Evolutionary conservation across 2,797 vertebrate genomes (phyloP), one percentile per base, ranked within the genome.

Genomic region (Cryptoprocta ferox): DNA sequence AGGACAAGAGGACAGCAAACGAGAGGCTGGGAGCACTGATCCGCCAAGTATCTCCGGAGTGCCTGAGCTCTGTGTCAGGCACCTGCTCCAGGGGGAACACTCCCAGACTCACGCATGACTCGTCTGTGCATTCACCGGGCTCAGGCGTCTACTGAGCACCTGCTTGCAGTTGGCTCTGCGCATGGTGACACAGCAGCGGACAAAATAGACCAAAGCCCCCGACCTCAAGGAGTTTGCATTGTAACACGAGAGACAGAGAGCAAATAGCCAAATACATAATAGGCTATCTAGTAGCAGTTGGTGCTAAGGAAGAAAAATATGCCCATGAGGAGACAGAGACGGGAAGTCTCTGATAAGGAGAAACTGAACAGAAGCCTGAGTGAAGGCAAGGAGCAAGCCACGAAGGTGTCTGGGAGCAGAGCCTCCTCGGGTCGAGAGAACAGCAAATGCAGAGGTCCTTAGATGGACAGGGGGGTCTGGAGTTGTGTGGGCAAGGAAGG

Each of bases 191-290:
- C 42, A 15, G 6, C 21, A 12, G 35, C 0, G 59, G 45, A 28
- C 8, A 2, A 48, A 73, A 35, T 1, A 21, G n/a, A 78, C 16
- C 13, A 30, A 16, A 39, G 53, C 16, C 53, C 19, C 50, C 63
- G 3, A 12, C 66, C 86, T 61, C 56, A 1, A 11, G 6, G 28
- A 59, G 45, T 37, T 3, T 66, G 45, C 13, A 3, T 16, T 39
- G 8, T 11, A 19, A 50, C n/a, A 37, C 24, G 4, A 37, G 42
- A 78, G 70, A 80, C 30, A 1, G 39, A 42, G 6, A 42, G 73
- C 4, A 0, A 37, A 8, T 0, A 35, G n/a, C 42, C 7, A 2
- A 68, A 11, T 11, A 8, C 0, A 0, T 4, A 19, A 19, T 0
- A 6, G 50, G 48, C 26, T 11, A 4, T 1, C 48, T 13, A 63